phyloP scores from a whole-genome alignment of 1,140 invertebrate species.

The Neodiprion lecontei region DNA sequence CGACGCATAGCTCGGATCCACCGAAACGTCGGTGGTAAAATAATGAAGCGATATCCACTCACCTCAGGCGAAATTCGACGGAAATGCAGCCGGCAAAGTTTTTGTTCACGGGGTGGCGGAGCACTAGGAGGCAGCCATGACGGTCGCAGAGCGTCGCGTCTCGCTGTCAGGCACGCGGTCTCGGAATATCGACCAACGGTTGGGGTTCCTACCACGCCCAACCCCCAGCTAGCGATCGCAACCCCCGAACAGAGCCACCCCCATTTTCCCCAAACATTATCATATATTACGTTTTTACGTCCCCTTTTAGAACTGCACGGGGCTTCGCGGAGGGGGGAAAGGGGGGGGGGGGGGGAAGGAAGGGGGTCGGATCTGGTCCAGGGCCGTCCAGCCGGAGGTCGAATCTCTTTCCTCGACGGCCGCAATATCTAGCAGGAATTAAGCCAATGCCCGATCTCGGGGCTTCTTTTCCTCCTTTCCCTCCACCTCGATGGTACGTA shows the following conservation, averaged over 20 bases:
- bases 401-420: background rate
- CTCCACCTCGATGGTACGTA: background rate
- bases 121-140: slow-evolving; percentile 42
- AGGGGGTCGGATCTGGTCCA: too few species aligned
- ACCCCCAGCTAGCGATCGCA: slow-evolving; percentile 49
- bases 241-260: slow-evolving; percentile 37
- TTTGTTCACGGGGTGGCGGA: background rate
- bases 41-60: background rate
- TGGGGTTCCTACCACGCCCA: slow-evolving; percentile 56
- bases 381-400: background rate
- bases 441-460: background rate
- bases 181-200: slow-evolving; percentile 58
- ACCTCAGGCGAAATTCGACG: background rate
- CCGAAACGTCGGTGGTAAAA: background rate
- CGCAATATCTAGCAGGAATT: slow-evolving; percentile 3
- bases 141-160: slow-evolving; percentile 53
- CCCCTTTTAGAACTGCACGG: slow-evolving; percentile 37
- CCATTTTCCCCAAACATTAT: slow-evolving; percentile 43
- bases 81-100: background rate
- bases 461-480: background rate
- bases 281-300: slow-evolving; percentile 58
- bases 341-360: background rate
- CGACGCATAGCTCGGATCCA: too few species aligned
- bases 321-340: background rate
- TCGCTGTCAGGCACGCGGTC: slow-evolving; percentile 51